These are phyloP conservation scores for Aurelia sp. DNA, from an alignment of 30 jellyfish, hydroid and myxozoan species.

Conservation along the genomic window DNA sequence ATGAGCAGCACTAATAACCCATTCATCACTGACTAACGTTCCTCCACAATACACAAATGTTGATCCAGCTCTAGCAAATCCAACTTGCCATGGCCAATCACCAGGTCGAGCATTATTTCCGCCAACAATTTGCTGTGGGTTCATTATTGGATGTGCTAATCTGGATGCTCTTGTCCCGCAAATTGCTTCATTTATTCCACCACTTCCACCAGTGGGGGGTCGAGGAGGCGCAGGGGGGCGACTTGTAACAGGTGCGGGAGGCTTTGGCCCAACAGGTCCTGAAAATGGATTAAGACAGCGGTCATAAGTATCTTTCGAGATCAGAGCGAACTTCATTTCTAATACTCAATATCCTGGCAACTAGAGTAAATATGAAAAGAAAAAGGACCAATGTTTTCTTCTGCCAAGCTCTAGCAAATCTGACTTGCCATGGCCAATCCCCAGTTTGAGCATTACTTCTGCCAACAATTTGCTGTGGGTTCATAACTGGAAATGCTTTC, in stretches of 20 bases:
- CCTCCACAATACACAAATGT: constrained; percentile 63
- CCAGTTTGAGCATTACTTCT: constrained; percentile 41
- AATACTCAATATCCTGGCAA: too few relatives aligned
- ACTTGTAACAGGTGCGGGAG: constrained; percentile 16
- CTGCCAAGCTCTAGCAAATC: constrained; percentile 8
- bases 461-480: constrained; percentile 57
- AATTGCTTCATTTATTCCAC: constrained; percentile 24
- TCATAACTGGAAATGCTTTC: constrained; percentile 24
- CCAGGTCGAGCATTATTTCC: constrained; percentile 59
- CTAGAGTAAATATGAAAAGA: too few relatives aligned
- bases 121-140: constrained; percentile 64
- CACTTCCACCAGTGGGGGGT: background rate
- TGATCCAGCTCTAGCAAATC: constrained; percentile 46
- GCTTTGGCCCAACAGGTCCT: background rate
- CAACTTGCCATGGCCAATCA: constrained; percentile 80
- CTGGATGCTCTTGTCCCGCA: constrained; percentile 54
- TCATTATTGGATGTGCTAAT: constrained; percentile 41
- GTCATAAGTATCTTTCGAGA: too few relatives aligned
- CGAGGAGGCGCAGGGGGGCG: background rate
- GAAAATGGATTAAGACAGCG: too few relatives aligned
- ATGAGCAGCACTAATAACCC: constrained; percentile 71
- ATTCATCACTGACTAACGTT: constrained; percentile 39
- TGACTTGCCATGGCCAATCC: constrained; percentile 76
- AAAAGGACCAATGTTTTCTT: too few relatives aligned
- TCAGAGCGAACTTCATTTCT: too few relatives aligned